Evolutionary conservation across 2,888 invertebrate genomes (phyloP), one percentile per base, ranked within the genome.

Genomic region (Drosophila gaucha): DNA sequence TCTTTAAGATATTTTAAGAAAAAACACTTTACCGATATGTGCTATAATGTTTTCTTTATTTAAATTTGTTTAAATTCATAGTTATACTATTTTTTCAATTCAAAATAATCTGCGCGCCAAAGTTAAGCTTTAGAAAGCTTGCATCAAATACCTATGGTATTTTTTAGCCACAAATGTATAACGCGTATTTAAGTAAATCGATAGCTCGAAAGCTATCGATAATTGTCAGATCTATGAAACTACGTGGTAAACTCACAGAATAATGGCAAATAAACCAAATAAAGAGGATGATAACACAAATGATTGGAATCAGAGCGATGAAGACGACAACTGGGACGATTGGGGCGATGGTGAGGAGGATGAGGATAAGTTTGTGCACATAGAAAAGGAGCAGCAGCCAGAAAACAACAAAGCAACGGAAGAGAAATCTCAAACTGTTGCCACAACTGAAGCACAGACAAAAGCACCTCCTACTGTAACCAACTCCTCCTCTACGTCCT

Each of bases 321-420:
- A 86, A 3, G 89, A 88, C 16, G 88, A 89, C 46, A 86, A 87
- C 49, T 90, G 90, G 90, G 90, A 90, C 30, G 89, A 90, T 49
- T 90, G 90, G 90, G 89, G 88, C 24, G 90, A 90, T 65, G 86
- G 78, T 0, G 90, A 86, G 22, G 89, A 86, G 1, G 90, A 89
- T 49, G 89, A 88, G 3, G 80, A 83, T 6, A 84, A 74, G 35
- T 78, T 80, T 35, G 84, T 77, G 24, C 77, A 86, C 26, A 67
- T 79, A 8, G 60, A 84, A 16, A 63, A 65, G 12, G 58, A 66
- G 10, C 52, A 41, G 3, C 30, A 49, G 50, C 64, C 54, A 20
- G 26, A 62, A 52, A 56, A 35, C n/a, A 66, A 33, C 67, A 65
- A 63, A 59, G 20, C 43, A 20, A 51, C 54, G 35, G 35, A 44